Evolutionary conservation across 2,113 vertebrate genomes (phyloP), one percentile per base, ranked within the genome.

Genomic region (Pterocles orientalis): DNA sequence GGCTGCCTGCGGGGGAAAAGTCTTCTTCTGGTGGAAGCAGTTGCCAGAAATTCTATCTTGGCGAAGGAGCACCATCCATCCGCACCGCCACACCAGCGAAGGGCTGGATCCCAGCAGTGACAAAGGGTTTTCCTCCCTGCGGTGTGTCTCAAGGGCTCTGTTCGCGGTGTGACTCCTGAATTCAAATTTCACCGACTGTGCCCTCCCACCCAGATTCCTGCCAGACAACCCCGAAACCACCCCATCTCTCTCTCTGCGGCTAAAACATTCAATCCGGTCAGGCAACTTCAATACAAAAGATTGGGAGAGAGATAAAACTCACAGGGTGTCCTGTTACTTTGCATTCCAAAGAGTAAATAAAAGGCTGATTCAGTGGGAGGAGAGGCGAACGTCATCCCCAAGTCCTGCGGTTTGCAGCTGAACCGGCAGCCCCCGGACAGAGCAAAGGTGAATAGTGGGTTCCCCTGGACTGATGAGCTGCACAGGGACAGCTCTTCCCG

Each of bases 311-410:
- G 93, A 95, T 94, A 97, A 94, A 88, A 33, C 78, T 31, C 86
- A 23, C 34, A 18, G 91, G 72, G 95, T 93, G 92, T 84, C 90
- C 92, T 82, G 90, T 92, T 97, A 93, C 94, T 82, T 95, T 87
- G 82, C 92, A 95, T 95, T 96, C 94, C 97, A 84, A 72, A 90
- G 94, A 17, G 95, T 73, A 88, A 95, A 96, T 83, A 87, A 88
- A 93, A 80, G 93, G 80, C 85, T 97, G 96, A 97, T 88, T 97
- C 97, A 97, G 60, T 95, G 96, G 95, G 96, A 97, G 96, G 96
- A 89, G 92, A 72, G 66, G 71, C 80, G 50, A 91, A 68, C 73
- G 87, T 80, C 94, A 85, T 7, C 45, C 76, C 20, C 47, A 12
- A 79, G 89, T 57, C 31, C 82, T 33, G 70, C 1, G 82, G 81